A percentile compares a stretch with the other conserved stretches of the same genome.
Evolutionary conservation across 2,888 invertebrate species (phyloP).

Genomic region (Apamea sordens): DNA sequence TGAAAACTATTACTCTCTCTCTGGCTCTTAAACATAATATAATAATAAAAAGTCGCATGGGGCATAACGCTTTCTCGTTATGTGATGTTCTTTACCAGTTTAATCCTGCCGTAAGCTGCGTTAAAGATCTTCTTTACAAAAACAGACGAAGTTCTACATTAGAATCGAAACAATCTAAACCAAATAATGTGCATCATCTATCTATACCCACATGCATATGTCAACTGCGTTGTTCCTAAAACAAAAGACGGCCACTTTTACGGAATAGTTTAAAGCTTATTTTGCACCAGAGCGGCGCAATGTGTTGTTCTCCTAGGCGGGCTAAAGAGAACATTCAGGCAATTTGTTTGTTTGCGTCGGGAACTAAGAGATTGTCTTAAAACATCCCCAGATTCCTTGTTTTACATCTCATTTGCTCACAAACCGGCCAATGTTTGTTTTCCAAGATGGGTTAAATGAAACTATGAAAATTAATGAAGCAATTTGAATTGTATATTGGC

Average conservation of each 20-base stretch:
- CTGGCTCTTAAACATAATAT: too few relatives aligned
- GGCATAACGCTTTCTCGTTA: background rate
- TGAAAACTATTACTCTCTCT: too few relatives aligned
- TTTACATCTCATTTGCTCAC: conserved; percentile 82
- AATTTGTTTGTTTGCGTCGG: conserved; percentile 80
- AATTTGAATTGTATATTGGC: conserved; percentile 59
- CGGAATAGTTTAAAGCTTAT: conserved; percentile 66
- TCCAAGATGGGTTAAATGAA: conserved; percentile 60
- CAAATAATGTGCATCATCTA: background rate
- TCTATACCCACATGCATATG: conserved; percentile 7
- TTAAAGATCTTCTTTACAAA: too few relatives aligned
- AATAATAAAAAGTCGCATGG: too few relatives aligned
- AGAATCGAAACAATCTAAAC: background rate
- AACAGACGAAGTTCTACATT: too few relatives aligned
- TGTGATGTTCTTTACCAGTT: background rate
- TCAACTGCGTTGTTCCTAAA: conserved; percentile 35
- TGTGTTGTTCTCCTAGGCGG: conserved; percentile 67
- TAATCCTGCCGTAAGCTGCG: background rate
- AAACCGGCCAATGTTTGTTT: conserved; percentile 67
- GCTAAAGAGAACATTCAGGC: conserved; percentile 72
- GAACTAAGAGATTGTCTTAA: conserved; percentile 78
- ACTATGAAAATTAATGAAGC: conserved; percentile 65
- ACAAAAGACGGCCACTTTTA: conserved; percentile 55
- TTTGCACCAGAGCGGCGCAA: conserved; percentile 60
- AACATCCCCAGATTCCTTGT: conserved; percentile 79